phyloP scores from a whole-genome alignment of 2,797 vertebrate genomes.

The Peromyscus melanophrys region DNA sequence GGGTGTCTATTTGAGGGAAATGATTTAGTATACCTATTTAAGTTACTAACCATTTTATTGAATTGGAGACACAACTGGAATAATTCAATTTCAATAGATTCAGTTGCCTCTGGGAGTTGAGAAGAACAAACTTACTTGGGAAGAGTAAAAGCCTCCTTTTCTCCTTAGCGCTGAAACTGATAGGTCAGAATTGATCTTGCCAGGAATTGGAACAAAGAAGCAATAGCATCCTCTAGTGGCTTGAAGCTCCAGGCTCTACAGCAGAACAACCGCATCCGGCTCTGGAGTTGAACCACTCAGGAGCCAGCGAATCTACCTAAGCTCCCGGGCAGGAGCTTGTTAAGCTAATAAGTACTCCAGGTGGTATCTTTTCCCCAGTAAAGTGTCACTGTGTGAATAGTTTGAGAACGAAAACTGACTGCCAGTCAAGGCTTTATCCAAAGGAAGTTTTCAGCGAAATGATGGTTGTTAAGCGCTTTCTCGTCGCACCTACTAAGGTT shows the following conservation, averaged over 20 bases:
- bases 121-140: neutral
- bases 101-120: neutral
- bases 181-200: neutral
- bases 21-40: constrained; percentile 57
- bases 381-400: neutral
- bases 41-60: constrained; percentile 49
- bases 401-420: constrained; percentile 70
- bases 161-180: neutral
- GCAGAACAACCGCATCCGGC: neutral
- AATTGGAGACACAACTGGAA: neutral
- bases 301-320: neutral
- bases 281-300: neutral
- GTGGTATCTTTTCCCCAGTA: constrained; percentile 49
- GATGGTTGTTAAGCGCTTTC: constrained; percentile 73
- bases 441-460: constrained; percentile 72
- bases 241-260: no score
- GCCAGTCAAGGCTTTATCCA: constrained; percentile 58
- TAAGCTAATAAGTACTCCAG: constrained; percentile 58
- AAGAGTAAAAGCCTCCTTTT: neutral
- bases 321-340: constrained; percentile 7
- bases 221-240: constrained; percentile 69
- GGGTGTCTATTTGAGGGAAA: neutral
- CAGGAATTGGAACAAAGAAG: neutral
- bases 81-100: constrained; percentile 5
- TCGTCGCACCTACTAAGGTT: constrained; percentile 68